Conservation (phyloP, 1,140 invertebrate genomes). For the Drosophila varians region DNA sequence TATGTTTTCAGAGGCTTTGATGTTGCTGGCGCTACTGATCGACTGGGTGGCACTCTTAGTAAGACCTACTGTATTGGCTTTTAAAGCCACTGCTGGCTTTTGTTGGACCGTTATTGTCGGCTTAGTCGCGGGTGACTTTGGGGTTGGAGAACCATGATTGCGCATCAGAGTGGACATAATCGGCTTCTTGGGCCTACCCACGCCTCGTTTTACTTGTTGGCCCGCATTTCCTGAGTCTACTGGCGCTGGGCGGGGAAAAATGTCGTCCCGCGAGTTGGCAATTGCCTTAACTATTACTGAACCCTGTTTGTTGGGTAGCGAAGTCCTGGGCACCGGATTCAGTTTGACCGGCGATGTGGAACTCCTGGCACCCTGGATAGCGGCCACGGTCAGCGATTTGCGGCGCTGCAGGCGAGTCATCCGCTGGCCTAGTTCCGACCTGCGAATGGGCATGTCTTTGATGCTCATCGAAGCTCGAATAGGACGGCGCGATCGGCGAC, state of each 20-base stretch:
- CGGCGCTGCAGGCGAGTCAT: constrained; percentile 53
- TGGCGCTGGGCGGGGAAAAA: constrained; percentile 34
- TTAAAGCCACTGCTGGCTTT: not conserved
- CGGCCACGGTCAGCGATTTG: constrained; percentile 46
- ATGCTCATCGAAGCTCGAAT: constrained; percentile 1
- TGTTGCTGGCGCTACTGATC: not conserved
- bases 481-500: constrained; percentile 24
- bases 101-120: not conserved
- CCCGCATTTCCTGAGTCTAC: not conserved
- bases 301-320: not conserved
- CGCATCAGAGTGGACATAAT: not conserved
- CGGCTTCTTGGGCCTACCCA: constrained; percentile 3
- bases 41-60: not conserved
- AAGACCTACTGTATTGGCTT: not conserved
- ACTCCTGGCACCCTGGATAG: constrained; percentile 15
- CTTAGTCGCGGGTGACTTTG: not conserved
- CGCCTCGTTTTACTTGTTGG: not conserved
- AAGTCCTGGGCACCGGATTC: constrained; percentile 42
- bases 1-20: constrained; percentile 4
- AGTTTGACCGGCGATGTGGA: constrained; percentile 62
- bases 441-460: constrained; percentile 43
- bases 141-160: not conserved
- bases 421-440: constrained; percentile 25
- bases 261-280: constrained; percentile 18
- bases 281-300: not conserved